A percentile compares a stretch with the other conserved stretches of the same genome.
phyloP scores from a whole-genome alignment of 2,113 vertebrate species.

The Nipponia nippon region DNA sequence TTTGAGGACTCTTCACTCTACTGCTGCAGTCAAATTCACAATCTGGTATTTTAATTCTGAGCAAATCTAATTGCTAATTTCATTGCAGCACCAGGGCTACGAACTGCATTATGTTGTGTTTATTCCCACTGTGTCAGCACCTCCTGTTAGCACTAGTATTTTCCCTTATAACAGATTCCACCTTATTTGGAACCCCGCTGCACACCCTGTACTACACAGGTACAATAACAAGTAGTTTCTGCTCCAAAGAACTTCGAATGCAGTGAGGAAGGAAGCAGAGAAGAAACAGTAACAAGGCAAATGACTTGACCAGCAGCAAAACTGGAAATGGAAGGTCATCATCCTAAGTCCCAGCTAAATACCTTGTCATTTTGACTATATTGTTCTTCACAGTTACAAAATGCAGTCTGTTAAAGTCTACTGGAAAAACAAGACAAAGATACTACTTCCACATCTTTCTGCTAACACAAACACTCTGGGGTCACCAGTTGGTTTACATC shows the following conservation, averaged over 20 bases:
- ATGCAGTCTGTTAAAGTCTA: not conserved
- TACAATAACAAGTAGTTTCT: not conserved
- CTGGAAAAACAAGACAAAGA: not conserved
- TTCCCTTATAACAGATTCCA: not conserved
- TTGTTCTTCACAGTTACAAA: not conserved
- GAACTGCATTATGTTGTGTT: not conserved
- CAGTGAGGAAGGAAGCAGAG: not conserved
- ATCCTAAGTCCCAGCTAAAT: not conserved
- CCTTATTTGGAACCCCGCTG: fast-evolving
- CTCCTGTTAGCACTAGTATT: not conserved
- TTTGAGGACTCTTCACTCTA: not conserved
- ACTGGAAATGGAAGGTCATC: not conserved
- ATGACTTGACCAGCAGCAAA: not conserved
- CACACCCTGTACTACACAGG: not conserved
- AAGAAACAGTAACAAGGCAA: not conserved
- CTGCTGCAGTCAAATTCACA: not conserved
- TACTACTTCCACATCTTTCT: not conserved
- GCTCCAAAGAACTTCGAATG: not conserved
- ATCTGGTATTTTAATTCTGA: not conserved
- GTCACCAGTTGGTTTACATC: not conserved
- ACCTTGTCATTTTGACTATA: not conserved
- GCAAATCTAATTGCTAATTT: not conserved
- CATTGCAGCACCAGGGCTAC: not conserved
- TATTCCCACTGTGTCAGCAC: not conserved
- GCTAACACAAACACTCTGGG: not conserved